phyloP scores from a whole-genome alignment of 2,113 vertebrate species.

The Thermophis baileyi region DNA sequence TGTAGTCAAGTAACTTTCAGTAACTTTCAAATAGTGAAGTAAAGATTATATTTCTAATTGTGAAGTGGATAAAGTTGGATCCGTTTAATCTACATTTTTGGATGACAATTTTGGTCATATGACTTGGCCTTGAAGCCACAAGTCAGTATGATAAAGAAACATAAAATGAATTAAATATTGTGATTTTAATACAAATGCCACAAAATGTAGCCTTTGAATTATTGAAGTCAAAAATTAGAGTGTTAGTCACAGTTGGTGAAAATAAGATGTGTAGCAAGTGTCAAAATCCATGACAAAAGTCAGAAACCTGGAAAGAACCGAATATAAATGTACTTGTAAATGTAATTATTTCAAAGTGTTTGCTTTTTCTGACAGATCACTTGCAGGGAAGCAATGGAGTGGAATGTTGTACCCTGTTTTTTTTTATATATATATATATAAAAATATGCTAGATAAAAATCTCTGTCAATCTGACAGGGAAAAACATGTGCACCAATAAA shows the following conservation, averaged over 20 bases:
- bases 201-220: conserved; percentile 5
- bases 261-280: background rate
- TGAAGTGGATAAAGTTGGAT: background rate
- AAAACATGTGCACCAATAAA: background rate
- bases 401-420: background rate
- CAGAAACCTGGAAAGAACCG: conserved; percentile 4
- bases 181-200: conserved; percentile 6
- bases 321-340: conserved; percentile 18
- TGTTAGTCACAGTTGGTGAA: conserved; percentile 3
- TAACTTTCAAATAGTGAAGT: background rate
- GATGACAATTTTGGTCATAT: background rate
- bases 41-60: background rate
- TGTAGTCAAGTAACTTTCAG: background rate
- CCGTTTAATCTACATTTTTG: background rate
- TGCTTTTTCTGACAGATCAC: conserved; percentile 21
- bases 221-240: conserved; percentile 4
- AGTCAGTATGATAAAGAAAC: conserved; percentile 5
- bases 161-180: conserved; percentile 18
- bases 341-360: conserved; percentile 9
- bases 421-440: background rate
- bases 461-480: background rate
- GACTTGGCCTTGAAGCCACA: background rate
- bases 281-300: background rate
- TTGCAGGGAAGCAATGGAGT: conserved; percentile 5
- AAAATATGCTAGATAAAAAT: background rate